Evolutionary conservation across 2,797 vertebrate species (phyloP).

Genomic region (Poeciliopsis presidionis): DNA sequence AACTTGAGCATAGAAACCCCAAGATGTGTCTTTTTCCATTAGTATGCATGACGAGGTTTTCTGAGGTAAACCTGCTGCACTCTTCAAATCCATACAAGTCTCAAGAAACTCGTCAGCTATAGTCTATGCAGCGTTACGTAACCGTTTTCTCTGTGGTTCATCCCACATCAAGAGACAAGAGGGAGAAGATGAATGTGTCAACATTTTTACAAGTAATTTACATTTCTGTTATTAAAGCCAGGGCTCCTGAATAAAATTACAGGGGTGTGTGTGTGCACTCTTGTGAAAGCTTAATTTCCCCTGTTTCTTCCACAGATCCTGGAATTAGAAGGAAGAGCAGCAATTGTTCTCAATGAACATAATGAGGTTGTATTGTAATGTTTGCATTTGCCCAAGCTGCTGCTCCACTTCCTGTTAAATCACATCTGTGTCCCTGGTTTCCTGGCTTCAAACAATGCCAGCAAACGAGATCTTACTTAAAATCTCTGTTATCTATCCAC

Average conservation of each 20-base stretch:
- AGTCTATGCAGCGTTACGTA: constrained; percentile 34
- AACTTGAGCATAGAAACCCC: not conserved
- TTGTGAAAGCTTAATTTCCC: constrained; percentile 3
- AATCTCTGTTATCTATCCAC: not conserved
- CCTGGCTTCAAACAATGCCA: not conserved
- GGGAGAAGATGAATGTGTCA: constrained; percentile 32
- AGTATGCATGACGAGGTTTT: constrained; percentile 29
- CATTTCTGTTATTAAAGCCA: constrained; percentile 38
- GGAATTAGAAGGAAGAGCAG: not conserved
- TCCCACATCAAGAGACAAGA: constrained; percentile 23
- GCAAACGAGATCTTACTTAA: constrained; percentile 13
- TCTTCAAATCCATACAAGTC: constrained; percentile 27
- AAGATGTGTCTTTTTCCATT: not conserved
- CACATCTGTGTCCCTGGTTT: constrained; percentile 10
- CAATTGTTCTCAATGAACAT: constrained; percentile 30
- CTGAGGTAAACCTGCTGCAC: constrained; percentile 41
- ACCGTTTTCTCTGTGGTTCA: constrained; percentile 32
- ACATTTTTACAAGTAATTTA: constrained; percentile 41
- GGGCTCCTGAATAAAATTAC: constrained; percentile 9
- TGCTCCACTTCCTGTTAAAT: constrained; percentile 28
- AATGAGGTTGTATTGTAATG: constrained; percentile 20
- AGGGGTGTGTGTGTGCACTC: not conserved
- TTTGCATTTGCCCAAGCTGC: constrained; percentile 15
- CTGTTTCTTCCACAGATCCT: constrained; percentile 22
- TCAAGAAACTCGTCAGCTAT: constrained; percentile 17